A percentile compares a stretch with the other conserved stretches of the same genome.
phyloP scores from a whole-genome alignment of 2,888 invertebrate species.

The Trileptium ribeirensis region DNA sequence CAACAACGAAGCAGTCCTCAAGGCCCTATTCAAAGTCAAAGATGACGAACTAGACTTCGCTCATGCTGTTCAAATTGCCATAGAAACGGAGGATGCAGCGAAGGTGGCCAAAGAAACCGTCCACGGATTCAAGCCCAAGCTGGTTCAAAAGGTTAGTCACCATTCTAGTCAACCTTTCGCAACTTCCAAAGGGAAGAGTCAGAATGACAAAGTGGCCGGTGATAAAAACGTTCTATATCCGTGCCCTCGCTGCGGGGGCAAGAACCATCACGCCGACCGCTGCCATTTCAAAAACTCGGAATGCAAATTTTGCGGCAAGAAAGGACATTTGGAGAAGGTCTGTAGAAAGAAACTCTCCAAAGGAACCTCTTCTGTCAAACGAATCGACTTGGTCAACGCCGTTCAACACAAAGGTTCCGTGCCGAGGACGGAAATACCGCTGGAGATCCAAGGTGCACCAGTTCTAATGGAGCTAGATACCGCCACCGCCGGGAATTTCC shows the following conservation, averaged over 20 bases:
- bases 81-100: neutral
- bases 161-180: neutral
- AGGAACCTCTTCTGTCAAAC: neutral
- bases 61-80: neutral
- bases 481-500: neutral
- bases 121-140: neutral
- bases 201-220: neutral
- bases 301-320: neutral
- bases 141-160: neutral
- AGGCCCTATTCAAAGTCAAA: neutral
- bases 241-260: neutral
- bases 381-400: neutral
- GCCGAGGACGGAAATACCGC: neutral
- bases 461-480: neutral
- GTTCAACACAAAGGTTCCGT: neutral
- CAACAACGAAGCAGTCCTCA: neutral
- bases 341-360: neutral
- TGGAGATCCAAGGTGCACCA: neutral
- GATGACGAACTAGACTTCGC: neutral
- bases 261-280: neutral
- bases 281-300: neutral
- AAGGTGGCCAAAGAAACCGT: neutral
- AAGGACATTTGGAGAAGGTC: neutral
- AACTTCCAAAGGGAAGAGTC: neutral
- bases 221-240: neutral